Percentiles rank a stretch among this genome's conserved stretches.
phyloP scores from a whole-genome alignment of 2,113 vertebrate genomes.

The Ariopsis seemanni region DNA sequence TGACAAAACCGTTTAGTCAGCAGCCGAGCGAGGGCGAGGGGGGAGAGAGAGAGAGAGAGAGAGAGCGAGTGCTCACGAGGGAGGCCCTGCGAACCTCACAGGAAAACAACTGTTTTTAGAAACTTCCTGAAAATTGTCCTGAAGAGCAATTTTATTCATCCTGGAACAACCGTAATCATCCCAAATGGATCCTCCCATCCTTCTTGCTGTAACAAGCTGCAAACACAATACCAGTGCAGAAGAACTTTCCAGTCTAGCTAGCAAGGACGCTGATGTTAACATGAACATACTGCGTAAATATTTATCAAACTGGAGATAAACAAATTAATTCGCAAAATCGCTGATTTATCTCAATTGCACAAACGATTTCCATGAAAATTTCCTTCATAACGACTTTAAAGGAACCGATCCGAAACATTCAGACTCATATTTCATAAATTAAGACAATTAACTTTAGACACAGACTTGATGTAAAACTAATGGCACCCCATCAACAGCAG shows the following conservation, averaged over 20 bases:
- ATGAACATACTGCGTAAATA: background rate
- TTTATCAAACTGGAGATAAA: background rate
- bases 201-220: background rate
- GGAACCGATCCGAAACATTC: background rate
- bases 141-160: constrained; percentile 15
- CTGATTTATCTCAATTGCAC: background rate
- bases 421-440: background rate
- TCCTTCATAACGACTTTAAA: background rate
- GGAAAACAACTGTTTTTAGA: constrained; percentile 29
- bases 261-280: background rate
- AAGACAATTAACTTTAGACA: background rate
- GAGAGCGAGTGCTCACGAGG: background rate
- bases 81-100: constrained; percentile 32
- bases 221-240: background rate
- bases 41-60: constrained; percentile 14
- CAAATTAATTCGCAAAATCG: background rate
- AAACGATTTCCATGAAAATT: background rate
- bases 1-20: constrained; percentile 85
- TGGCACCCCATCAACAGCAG: background rate
- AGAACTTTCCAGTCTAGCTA: background rate
- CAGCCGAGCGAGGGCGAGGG: constrained; percentile 57
- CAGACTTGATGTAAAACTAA: background rate
- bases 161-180: constrained; percentile 14
- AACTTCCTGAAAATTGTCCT: constrained; percentile 7
- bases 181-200: background rate